Conservation (phyloP, 1,140 invertebrate genomes). For the Saccostrea echinata region DNA sequence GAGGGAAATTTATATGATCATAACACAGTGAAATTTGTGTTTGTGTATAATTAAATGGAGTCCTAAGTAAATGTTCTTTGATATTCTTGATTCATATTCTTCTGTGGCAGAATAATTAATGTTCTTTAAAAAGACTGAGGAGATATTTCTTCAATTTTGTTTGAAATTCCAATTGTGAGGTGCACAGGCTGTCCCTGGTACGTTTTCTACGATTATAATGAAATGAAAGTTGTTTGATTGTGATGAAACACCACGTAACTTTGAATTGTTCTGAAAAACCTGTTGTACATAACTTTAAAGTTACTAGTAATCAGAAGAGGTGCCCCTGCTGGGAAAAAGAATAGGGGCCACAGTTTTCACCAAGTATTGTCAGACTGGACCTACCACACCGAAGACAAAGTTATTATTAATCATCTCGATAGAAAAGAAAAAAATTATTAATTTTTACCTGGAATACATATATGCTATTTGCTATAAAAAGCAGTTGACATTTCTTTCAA, state of each 20-base stretch:
- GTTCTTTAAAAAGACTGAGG: not conserved
- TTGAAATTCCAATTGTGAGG: not conserved
- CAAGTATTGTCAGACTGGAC: not conserved
- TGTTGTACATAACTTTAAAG: not conserved
- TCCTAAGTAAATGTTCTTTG: not conserved
- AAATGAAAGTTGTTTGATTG: constrained; percentile 2
- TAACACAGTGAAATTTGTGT: not conserved
- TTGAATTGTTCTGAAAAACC: not conserved
- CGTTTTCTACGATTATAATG: not conserved
- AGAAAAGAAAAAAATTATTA: not conserved
- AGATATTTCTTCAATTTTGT: not conserved
- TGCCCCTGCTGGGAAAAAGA: constrained; percentile 15
- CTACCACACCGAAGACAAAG: not conserved
- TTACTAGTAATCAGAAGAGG: not conserved
- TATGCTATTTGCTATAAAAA: not conserved
- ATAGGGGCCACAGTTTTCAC: not conserved
- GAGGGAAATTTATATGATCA: not conserved
- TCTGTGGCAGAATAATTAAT: not conserved
- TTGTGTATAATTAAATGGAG: not conserved
- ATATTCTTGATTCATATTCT: not conserved
- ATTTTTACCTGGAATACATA: not conserved
- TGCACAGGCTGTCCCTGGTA: not conserved
- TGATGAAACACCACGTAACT: not conserved
- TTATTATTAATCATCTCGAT: not conserved
- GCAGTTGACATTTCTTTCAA: constrained; percentile 1